These are phyloP conservation scores for Telenomus remus DNA, from an alignment of 1,140 invertebrate species.

Conservation along the genomic window DNA sequence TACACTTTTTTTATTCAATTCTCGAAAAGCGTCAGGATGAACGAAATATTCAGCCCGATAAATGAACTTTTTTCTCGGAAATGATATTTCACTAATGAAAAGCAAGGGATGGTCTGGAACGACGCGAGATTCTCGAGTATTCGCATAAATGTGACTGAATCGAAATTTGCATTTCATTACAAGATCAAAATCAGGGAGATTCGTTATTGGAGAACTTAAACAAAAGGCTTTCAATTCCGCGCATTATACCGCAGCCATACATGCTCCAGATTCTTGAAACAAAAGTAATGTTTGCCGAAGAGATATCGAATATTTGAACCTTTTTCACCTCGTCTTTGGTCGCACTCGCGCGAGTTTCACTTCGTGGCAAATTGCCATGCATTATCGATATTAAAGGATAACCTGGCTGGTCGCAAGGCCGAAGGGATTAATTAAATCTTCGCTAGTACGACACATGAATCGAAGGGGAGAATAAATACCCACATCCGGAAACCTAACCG, in stretches of 20 bases:
- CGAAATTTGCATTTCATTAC: constrained; percentile 58
- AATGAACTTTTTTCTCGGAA: constrained; percentile 45
- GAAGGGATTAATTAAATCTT: constrained; percentile 70
- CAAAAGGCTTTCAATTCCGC: constrained; percentile 53
- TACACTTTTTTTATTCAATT: constrained; percentile 2
- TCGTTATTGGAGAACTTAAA: constrained; percentile 56
- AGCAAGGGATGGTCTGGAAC: background rate
- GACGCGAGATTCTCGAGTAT: constrained; percentile 33
- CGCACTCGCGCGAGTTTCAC: constrained; percentile 31
- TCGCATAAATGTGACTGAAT: constrained; percentile 46
- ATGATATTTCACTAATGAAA: constrained; percentile 46
- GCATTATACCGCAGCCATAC: constrained; percentile 50
- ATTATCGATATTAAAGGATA: constrained; percentile 72
- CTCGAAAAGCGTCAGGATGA: background rate
- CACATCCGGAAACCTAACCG: constrained; percentile 64
- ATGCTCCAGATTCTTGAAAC: constrained; percentile 54
- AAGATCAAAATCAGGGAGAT: constrained; percentile 57
- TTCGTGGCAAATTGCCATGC: constrained; percentile 59
- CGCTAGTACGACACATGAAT: constrained; percentile 61
- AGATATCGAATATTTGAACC: constrained; percentile 60
- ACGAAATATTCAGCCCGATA: constrained; percentile 38
- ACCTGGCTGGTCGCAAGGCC: constrained; percentile 62
- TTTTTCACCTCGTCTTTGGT: constrained; percentile 42
- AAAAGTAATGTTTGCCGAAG: constrained; percentile 59
- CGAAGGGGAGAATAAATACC: constrained; percentile 56